A percentile compares a stretch with the other conserved stretches of the same genome.
Conservation (phyloP, 2,113 vertebrate genomes). For the Kryptolebias marmoratus region DNA sequence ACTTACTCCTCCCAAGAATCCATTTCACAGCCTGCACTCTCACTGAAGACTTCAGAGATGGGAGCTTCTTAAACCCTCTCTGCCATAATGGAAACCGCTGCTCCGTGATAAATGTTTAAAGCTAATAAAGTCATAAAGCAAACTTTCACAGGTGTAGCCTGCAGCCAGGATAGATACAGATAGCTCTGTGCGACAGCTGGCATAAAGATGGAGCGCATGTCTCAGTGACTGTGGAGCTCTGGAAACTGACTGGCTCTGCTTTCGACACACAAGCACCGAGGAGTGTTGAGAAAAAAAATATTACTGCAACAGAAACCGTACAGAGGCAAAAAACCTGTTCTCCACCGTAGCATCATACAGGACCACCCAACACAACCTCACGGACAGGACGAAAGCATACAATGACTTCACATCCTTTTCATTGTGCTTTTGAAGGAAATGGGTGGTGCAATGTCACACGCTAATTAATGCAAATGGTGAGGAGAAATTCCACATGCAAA, state of each 20-base stretch:
- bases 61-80: slow-evolving; percentile 47
- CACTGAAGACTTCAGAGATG: slow-evolving; percentile 42
- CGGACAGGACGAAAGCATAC: not conserved
- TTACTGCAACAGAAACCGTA: slow-evolving; percentile 19
- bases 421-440: slow-evolving; percentile 29
- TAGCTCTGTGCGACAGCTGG: slow-evolving; percentile 47
- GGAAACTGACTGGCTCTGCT: slow-evolving; percentile 19
- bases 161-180: slow-evolving; percentile 54
- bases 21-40: slow-evolving; percentile 64
- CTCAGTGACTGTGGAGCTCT: slow-evolving; percentile 4
- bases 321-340: slow-evolving; percentile 7
- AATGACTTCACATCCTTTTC: slow-evolving; percentile 25
- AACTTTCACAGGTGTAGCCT: slow-evolving; percentile 71
- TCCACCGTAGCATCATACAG: not conserved
- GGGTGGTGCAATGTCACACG: slow-evolving; percentile 62
- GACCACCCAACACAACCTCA: not conserved
- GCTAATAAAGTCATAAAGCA: slow-evolving; percentile 70
- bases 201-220: slow-evolving; percentile 16
- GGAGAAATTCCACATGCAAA: slow-evolving; percentile 31
- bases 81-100: slow-evolving; percentile 49
- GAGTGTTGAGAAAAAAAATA: slow-evolving; percentile 20
- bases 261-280: slow-evolving; percentile 13
- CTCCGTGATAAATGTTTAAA: slow-evolving; percentile 73
- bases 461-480: slow-evolving; percentile 56
- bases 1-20: slow-evolving; percentile 55